Evolutionary conservation across 2,888 invertebrate genomes (phyloP), one percentile per base, ranked within the genome.

Genomic region (Monopis laevigella): DNA sequence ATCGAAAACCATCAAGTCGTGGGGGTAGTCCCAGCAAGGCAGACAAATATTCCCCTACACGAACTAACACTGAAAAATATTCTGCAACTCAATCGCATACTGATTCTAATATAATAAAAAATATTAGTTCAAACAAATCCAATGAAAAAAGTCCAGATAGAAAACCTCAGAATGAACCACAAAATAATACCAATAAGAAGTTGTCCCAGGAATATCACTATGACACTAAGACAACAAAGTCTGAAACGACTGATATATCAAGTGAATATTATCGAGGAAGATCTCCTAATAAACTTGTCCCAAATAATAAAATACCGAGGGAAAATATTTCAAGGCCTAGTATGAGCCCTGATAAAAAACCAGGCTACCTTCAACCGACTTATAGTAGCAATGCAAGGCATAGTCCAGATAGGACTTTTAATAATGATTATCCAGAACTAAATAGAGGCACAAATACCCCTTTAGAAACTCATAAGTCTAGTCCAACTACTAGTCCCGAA

Each of bases 1-100:
- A 46, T 39, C 65, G 57, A 30, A 72, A 69, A 40, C 66, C 74
- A 1, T 46, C 55, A 2, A 75, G 74, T 45, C 74, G 39, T 14
- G 27, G 69, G 28, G 59, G 59, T 5, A 75, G 75, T 43, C 65
- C 66, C 2, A 53, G 41, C 40, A 59, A 65, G 50, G 45, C 56
- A n/a, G 71, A 74, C 29, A 65, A 67, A 43, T 48, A 43, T 40
- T 75, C 77, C 6, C 74, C 77, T 4, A 61, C 62, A 34, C 65
- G 62, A 13, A 28, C 19, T 10, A 60, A 54, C 8, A 55, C 60
- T 36, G 68, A 77, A 21, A 59, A 49, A 43, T 57, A 65, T 43
- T 65, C 66, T 1, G 65, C 53, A 45, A 62, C 62, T 18, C n/a
- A n/a, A n/a, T n/a, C n/a, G n/a, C n/a, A n/a, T n/a, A n/a, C n/a